These are phyloP conservation scores for Sebastes diploproa DNA, from an alignment of 2,797 vertebrate species.

Conservation along the genomic window DNA sequence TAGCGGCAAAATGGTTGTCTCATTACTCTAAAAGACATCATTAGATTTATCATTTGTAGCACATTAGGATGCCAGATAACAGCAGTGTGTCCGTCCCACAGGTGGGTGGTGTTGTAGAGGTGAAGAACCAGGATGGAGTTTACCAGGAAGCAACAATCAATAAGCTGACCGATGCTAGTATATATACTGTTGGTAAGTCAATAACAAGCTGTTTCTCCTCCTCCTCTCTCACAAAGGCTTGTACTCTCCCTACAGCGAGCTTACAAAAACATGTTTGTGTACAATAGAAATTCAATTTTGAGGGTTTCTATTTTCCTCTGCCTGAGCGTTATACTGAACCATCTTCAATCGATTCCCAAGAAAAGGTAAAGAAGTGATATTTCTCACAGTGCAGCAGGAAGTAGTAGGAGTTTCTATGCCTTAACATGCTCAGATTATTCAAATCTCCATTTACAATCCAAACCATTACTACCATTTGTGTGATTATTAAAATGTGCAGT, in stretches of 20 bases:
- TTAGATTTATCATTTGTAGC: slow-evolving; percentile 21
- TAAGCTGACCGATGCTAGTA: slow-evolving; percentile 86
- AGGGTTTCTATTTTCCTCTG: background rate
- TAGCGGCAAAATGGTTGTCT: slow-evolving; percentile 2
- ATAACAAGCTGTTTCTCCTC: slow-evolving; percentile 4
- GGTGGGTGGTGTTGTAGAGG: slow-evolving; percentile 86
- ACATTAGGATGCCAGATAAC: slow-evolving; percentile 23
- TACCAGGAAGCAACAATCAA: slow-evolving; percentile 86
- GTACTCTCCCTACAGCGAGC: background rate
- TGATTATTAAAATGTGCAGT: background rate
- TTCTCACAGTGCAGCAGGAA: background rate
- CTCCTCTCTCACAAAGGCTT: background rate
- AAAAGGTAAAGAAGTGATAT: background rate
- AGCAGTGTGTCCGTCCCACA: slow-evolving; percentile 48
- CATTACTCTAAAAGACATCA: slow-evolving; percentile 28
- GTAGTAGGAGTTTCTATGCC: background rate
- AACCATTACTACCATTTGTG: background rate
- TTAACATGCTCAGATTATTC: background rate
- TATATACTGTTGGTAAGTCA: slow-evolving; percentile 87
- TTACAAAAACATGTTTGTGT: background rate
- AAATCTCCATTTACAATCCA: background rate
- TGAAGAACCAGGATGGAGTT: slow-evolving; percentile 84
- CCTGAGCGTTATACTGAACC: background rate
- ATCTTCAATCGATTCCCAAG: background rate
- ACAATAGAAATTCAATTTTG: background rate